Conservation (phyloP, 2,888 invertebrate species). For the Eilema sororculum region DNA sequence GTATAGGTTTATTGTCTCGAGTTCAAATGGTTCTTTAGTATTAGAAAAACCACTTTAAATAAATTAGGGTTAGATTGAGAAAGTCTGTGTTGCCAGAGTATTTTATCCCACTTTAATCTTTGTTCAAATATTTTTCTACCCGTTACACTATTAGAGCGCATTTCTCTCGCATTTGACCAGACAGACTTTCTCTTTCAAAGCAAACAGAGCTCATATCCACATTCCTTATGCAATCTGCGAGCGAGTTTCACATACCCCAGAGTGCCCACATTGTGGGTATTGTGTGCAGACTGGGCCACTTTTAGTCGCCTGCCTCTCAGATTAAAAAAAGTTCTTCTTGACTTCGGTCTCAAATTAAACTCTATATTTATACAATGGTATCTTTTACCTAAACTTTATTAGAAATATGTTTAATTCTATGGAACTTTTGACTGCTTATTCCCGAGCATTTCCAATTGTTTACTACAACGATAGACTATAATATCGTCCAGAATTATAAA, state of each 20-base stretch:
- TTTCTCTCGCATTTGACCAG: slow-evolving; percentile 36
- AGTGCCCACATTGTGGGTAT: slow-evolving; percentile 23
- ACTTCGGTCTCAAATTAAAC: not conserved
- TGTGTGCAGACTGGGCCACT: slow-evolving; percentile 16
- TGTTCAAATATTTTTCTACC: slow-evolving; percentile 17
- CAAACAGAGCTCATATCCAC: slow-evolving; percentile 42
- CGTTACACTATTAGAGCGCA: slow-evolving; percentile 24
- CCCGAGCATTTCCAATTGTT: no score
- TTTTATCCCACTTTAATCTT: slow-evolving; percentile 12
- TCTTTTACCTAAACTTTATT: no score
- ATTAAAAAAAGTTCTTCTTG: not conserved
- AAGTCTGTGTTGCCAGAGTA: no score
- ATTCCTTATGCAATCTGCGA: slow-evolving; percentile 43
- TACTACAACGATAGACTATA: no score
- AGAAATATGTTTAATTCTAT: no score
- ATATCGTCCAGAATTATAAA: no score
- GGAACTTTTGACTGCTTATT: no score
- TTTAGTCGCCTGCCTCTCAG: slow-evolving; percentile 1
- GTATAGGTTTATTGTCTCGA: not conserved
- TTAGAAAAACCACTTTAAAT: not conserved
- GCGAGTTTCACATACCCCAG: slow-evolving; percentile 41
- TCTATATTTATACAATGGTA: no score
- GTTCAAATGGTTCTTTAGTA: not conserved
- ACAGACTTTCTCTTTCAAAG: slow-evolving; percentile 44
- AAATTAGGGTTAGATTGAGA: no score